Evolutionary conservation across 2,113 vertebrate genomes (phyloP).

Genomic region (Microtus oregoni): DNA sequence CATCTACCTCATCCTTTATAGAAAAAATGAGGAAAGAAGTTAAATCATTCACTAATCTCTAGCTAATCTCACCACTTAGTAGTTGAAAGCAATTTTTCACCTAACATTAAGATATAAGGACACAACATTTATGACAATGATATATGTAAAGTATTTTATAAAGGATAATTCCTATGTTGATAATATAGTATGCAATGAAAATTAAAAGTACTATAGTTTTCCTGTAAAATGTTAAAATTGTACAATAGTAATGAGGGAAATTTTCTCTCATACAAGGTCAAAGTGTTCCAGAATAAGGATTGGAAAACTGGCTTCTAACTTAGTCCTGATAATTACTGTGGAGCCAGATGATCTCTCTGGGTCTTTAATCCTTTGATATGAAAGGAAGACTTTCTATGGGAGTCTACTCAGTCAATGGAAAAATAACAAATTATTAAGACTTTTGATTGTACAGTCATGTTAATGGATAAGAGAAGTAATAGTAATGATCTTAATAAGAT

Average conservation of each 20-base stretch:
- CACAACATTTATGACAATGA: not conserved
- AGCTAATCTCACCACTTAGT: not conserved
- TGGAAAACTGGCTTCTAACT: not conserved
- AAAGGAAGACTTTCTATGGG: not conserved
- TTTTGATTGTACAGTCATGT: not conserved
- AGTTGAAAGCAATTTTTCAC: conserved; percentile 30
- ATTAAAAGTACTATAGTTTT: not conserved
- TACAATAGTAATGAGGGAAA: not conserved
- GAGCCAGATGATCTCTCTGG: not conserved
- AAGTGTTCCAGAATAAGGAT: not conserved
- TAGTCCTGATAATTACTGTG: not conserved
- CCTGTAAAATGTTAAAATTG: conserved; percentile 33
- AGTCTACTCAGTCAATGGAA: not conserved
- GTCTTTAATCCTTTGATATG: not conserved
- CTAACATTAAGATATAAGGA: not conserved
- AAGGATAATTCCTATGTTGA: not conserved
- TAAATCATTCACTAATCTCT: not conserved
- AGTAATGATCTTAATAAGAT: not conserved
- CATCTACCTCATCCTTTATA: not conserved
- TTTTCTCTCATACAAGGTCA: not conserved
- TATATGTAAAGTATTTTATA: not conserved
- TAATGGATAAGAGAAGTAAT: not conserved
- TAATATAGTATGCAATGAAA: not conserved
- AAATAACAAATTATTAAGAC: not conserved
- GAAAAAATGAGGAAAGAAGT: not conserved